Percentiles rank a stretch among this genome's conserved stretches.
Conservation (phyloP, 37 sponge, comb jelly and placozoan genomes). For the Axinella damicornis region DNA sequence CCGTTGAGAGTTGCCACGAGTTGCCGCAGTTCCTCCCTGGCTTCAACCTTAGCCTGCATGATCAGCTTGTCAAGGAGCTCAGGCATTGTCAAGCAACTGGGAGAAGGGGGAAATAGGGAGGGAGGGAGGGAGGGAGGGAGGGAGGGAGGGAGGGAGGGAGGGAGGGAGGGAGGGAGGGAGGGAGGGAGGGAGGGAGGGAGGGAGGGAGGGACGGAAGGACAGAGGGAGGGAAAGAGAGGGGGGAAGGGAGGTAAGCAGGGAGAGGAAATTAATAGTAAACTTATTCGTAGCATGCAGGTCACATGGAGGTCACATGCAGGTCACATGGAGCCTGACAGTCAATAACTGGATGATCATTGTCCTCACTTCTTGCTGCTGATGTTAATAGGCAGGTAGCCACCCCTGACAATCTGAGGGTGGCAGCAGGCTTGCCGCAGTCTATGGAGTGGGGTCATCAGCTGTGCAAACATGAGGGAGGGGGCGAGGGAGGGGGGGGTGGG, state of each 20-base stretch:
- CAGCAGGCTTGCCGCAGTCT: constrained; percentile 83
- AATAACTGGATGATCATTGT: too few relatives aligned
- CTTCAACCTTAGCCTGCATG: constrained; percentile 63
- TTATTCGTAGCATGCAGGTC: too few relatives aligned
- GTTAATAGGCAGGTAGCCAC: constrained; percentile 20
- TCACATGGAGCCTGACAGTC: too few relatives aligned
- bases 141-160: neutral
- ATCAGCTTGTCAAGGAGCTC: constrained; percentile 69
- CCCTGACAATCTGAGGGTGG: constrained; percentile 75
- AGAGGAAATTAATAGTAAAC: too few relatives aligned
- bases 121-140: neutral
- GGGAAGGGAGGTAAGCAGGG: too few relatives aligned
- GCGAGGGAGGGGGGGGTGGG: neutral
- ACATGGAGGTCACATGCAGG: too few relatives aligned
- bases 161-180: constrained; percentile 16
- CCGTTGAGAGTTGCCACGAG: constrained; percentile 79
- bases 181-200: constrained; percentile 13
- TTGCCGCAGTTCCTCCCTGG: constrained; percentile 62
- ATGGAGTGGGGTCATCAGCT: constrained; percentile 80
- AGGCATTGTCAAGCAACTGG: constrained; percentile 77
- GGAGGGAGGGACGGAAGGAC: neutral
- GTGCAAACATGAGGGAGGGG: neutral
- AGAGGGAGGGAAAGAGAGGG: neutral
- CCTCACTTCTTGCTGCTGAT: constrained; percentile 12
- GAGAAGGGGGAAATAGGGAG: neutral